phyloP scores from a whole-genome alignment of 2,113 vertebrate genomes.

The Syrrhaptes paradoxus region DNA sequence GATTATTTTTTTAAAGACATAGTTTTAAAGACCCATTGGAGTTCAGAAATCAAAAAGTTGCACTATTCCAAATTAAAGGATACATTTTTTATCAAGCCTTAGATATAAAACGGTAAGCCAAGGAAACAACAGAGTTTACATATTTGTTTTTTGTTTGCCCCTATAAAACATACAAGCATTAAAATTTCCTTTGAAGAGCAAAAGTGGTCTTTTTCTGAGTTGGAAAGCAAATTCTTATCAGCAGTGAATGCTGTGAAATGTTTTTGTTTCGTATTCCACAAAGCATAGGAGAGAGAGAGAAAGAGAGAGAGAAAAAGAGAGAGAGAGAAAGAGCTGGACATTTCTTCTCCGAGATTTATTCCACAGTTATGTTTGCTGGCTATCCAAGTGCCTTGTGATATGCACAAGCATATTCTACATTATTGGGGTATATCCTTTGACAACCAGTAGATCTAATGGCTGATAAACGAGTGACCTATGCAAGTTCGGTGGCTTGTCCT shows the following conservation, averaged over 20 bases:
- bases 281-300: constrained; percentile 77
- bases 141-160: constrained; percentile 71
- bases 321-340: constrained; percentile 74
- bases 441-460: constrained; percentile 76
- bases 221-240: constrained; percentile 85
- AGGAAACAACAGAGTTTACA: constrained; percentile 75
- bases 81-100: constrained; percentile 73
- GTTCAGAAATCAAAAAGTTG: constrained; percentile 76
- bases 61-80: constrained; percentile 74
- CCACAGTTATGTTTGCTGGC: constrained; percentile 71
- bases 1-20: constrained; percentile 70
- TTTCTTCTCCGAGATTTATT: constrained; percentile 63
- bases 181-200: constrained; percentile 81
- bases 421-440: constrained; percentile 70
- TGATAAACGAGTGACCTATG: constrained; percentile 73
- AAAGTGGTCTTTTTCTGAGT: constrained; percentile 85
- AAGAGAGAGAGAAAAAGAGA: constrained; percentile 66
- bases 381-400: constrained; percentile 74
- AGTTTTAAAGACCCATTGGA: constrained; percentile 75
- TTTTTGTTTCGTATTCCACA: constrained; percentile 82
- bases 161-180: constrained; percentile 80
- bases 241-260: constrained; percentile 75
- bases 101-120: constrained; percentile 82
- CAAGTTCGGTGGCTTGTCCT: constrained; percentile 78
- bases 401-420: constrained; percentile 71